Evolutionary conservation across 2,888 invertebrate species (phyloP).

Genomic region (Spilarctia lutea): DNA sequence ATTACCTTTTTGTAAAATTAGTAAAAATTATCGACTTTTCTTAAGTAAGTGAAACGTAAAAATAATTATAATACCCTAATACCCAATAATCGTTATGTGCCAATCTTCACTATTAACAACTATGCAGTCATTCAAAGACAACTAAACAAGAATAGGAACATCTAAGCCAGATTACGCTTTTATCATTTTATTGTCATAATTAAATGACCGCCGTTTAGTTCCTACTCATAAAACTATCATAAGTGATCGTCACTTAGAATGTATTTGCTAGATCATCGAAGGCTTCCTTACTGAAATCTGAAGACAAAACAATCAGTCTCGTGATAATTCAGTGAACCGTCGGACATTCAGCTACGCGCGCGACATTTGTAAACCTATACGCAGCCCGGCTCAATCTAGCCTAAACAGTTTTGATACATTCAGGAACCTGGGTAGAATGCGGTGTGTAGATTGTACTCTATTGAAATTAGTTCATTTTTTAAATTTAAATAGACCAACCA

Average conservation of each 20-base stretch:
- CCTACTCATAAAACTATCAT: slow-evolving; percentile 44
- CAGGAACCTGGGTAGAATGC: background rate
- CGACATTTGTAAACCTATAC: slow-evolving; percentile 42
- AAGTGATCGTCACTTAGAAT: slow-evolving; percentile 52
- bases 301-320: slow-evolving; percentile 52
- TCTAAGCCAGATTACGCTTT: slow-evolving; percentile 29
- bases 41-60: background rate
- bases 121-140: background rate
- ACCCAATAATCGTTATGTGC: too few relatives aligned
- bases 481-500: too few relatives aligned
- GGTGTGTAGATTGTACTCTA: background rate
- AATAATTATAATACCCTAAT: background rate
- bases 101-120: background rate
- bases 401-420: background rate
- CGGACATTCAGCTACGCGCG: slow-evolving; percentile 58
- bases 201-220: slow-evolving; percentile 33
- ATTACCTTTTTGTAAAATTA: too few relatives aligned
- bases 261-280: slow-evolving; percentile 52
- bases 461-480: background rate
- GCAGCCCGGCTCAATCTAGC: background rate
- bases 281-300: slow-evolving; percentile 56
- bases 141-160: slow-evolving; percentile 25
- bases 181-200: slow-evolving; percentile 29
- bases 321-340: slow-evolving; percentile 56
- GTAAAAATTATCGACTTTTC: background rate